Conservation (phyloP, 2,797 vertebrate genomes). For the Columba guinea region DNA sequence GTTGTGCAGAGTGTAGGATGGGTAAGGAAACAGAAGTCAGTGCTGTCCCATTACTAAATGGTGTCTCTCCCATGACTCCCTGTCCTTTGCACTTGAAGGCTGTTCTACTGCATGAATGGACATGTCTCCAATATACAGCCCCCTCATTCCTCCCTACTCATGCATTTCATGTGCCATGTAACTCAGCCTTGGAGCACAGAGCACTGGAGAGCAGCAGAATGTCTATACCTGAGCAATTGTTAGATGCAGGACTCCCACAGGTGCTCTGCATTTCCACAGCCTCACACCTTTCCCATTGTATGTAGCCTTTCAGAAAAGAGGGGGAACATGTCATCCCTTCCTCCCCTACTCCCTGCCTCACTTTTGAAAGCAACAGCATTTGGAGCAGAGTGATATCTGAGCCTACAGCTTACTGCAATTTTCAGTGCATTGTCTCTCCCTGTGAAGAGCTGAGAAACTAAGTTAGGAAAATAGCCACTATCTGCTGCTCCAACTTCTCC, state of each 20-base stretch:
- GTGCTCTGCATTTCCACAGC: neutral
- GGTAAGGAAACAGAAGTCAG: neutral
- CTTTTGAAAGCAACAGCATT: neutral
- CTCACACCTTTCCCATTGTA: neutral
- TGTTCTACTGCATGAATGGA: neutral
- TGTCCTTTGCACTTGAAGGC: neutral
- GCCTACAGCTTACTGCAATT: neutral
- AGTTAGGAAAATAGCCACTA: neutral
- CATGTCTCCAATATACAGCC: neutral
- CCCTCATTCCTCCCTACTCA: neutral
- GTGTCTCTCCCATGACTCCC: neutral
- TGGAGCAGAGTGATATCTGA: neutral
- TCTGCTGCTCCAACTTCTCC: neutral
- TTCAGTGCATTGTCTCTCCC: neutral
- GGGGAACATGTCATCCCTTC: neutral
- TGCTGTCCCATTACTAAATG: neutral
- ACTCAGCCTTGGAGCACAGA: neutral
- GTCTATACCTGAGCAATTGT: neutral
- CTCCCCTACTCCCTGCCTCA: rapidly evolving
- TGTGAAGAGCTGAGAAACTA: neutral
- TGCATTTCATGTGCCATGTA: neutral
- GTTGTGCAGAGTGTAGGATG: neutral
- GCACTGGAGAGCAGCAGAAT: neutral
- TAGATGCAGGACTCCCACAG: neutral
- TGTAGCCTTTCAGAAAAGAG: neutral